Conservation (phyloP, 2,113 vertebrate genomes). For the Mastomys natalensis region DNA sequence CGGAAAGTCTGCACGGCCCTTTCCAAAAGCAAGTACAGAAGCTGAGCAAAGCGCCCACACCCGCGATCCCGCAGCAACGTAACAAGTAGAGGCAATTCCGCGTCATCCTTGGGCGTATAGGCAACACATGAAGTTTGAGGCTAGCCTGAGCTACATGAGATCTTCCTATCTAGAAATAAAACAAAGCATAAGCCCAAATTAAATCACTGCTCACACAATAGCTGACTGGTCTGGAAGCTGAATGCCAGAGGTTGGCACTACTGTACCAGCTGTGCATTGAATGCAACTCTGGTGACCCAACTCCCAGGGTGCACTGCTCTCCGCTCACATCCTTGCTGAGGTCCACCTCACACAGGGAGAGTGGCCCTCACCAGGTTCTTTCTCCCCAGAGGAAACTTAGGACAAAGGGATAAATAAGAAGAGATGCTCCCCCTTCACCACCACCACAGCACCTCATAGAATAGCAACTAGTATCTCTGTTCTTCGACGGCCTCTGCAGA, state of each 20-base stretch:
- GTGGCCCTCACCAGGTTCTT: not conserved
- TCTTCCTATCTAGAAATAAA: not conserved
- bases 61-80: not conserved
- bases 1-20: not conserved
- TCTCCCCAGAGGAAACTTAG: not conserved
- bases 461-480: not conserved
- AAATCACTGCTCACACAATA: not conserved
- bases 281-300: not conserved
- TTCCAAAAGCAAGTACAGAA: not conserved
- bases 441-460: no score
- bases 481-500: not conserved
- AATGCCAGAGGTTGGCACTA: not conserved
- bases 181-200: not conserved
- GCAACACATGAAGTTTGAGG: not conserved
- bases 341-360: not conserved
- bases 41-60: no score
- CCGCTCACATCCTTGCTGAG: not conserved
- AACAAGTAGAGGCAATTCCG: not conserved
- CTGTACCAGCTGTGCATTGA: no score
- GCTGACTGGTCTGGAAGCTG: not conserved
- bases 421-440: not conserved
- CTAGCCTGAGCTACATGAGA: not conserved
- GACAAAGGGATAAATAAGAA: not conserved
- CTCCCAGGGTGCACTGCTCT: not conserved
- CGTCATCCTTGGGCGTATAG: not conserved